These are phyloP conservation scores for Rhyacophila evoluta DNA, from an alignment of 2,888 invertebrate species.

Conservation along the genomic window DNA sequence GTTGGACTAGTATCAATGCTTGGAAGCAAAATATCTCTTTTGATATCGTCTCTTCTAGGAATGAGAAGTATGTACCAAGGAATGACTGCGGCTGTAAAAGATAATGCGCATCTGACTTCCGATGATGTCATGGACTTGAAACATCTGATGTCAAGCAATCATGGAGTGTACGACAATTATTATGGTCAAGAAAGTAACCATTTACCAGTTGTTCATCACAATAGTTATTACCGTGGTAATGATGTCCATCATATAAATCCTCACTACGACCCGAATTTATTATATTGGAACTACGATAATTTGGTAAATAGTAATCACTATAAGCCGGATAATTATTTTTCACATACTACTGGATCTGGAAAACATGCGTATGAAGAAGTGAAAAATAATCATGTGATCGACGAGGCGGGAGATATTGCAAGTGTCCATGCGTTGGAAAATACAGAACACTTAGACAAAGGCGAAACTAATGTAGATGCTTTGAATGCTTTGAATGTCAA, in stretches of 20 bases:
- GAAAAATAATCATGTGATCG: constrained; percentile 20
- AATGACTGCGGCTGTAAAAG: constrained; percentile 27
- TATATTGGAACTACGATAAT: not conserved
- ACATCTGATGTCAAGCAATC: constrained; percentile 23
- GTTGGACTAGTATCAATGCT: constrained; percentile 58
- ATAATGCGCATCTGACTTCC: not conserved
- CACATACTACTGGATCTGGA: not conserved
- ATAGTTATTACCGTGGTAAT: not conserved
- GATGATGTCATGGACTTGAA: constrained; percentile 43
- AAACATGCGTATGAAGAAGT: not conserved
- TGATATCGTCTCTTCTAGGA: constrained; percentile 57
- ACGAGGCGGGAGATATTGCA: constrained; percentile 31
- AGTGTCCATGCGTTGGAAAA: constrained; percentile 30
- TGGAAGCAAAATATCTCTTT: constrained; percentile 58
- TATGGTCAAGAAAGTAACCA: constrained; percentile 10
- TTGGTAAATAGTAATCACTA: constrained; percentile 30
- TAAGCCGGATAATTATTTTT: constrained; percentile 42
- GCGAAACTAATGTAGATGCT: not conserved
- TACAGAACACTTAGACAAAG: not conserved
- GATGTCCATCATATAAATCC: not conserved
- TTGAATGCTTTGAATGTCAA: not conserved
- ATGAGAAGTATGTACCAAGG: constrained; percentile 56
- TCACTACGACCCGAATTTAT: not conserved
- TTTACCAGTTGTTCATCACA: not conserved
- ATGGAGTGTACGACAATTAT: not conserved